Conservation (phyloP, 2,888 invertebrate species). For the Neoascia interrupta region DNA sequence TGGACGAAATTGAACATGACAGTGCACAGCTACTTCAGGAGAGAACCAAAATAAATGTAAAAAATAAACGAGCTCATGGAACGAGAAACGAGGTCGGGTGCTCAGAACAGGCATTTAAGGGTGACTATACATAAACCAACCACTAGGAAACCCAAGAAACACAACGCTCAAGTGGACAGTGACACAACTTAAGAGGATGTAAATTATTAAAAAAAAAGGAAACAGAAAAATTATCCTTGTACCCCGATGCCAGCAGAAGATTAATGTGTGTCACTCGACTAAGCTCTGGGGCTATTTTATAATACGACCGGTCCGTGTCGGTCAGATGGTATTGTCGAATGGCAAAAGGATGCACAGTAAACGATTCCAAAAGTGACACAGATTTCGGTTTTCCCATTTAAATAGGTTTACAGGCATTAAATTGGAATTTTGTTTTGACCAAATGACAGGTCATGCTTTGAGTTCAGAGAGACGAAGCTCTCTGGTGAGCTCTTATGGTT, state of each 20-base stretch:
- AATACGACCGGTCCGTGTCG: constrained; percentile 11
- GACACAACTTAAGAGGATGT: constrained; percentile 41
- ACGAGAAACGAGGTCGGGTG: not conserved
- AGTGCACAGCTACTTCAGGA: constrained; percentile 34
- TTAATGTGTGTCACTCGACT: constrained; percentile 41
- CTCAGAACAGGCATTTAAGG: not conserved
- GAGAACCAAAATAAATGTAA: constrained; percentile 8
- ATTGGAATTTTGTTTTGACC: constrained; percentile 22
- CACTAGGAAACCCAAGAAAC: constrained; percentile 10
- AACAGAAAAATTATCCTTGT: constrained; percentile 24
- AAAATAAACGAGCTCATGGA: constrained; percentile 14
- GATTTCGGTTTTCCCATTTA: constrained; percentile 28
- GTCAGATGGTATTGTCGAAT: constrained; percentile 1
- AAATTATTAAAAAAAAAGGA: constrained; percentile 43
- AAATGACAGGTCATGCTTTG: constrained; percentile 9
- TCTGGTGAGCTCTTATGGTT: constrained; percentile 13
- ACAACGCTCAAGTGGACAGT: constrained; percentile 45
- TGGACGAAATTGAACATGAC: constrained; percentile 48
- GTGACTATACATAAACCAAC: no score
- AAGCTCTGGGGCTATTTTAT: constrained; percentile 28
- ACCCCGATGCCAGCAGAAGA: constrained; percentile 9
- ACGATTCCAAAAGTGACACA: not conserved
- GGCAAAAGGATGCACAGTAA: constrained; percentile 14
- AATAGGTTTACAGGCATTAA: constrained; percentile 37
- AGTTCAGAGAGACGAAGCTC: not conserved